Percentiles rank a stretch among this genome's conserved stretches.
These are phyloP conservation scores for Leucophenga montana DNA, from an alignment of 2,888 invertebrate species.

Conservation along the genomic window DNA sequence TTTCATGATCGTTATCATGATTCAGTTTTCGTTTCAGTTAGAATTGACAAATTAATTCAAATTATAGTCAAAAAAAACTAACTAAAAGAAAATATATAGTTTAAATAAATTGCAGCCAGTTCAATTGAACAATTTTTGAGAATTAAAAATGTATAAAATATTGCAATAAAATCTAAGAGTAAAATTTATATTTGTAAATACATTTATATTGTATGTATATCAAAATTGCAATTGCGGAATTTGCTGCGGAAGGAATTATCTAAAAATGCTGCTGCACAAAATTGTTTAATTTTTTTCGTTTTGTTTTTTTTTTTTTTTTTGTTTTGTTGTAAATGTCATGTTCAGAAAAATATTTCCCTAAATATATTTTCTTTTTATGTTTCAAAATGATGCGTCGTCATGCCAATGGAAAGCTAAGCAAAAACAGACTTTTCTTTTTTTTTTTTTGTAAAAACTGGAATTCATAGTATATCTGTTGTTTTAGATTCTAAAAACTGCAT, in stretches of 20 bases:
- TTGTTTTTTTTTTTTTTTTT: slow-evolving; percentile 32
- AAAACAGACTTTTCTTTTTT: neutral
- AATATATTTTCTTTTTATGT: slow-evolving; percentile 26
- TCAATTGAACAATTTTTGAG: no score
- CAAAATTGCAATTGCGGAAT: no score
- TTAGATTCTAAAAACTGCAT: slow-evolving; percentile 7
- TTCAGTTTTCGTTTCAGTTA: neutral
- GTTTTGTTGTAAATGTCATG: slow-evolving; percentile 31
- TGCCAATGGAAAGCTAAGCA: neutral
- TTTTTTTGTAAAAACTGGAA: neutral
- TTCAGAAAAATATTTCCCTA: slow-evolving; percentile 6
- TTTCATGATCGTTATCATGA: slow-evolving; percentile 7
- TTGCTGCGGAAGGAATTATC: slow-evolving; percentile 17
- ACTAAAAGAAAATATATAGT: neutral
- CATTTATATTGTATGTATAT: no score
- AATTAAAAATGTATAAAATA: no score
- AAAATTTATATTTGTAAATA: no score
- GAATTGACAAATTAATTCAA: neutral
- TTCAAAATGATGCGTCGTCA: neutral
- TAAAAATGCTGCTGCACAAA: slow-evolving; percentile 33
- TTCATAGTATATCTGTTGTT: neutral
- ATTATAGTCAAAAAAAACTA: neutral
- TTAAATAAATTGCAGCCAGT: no score
- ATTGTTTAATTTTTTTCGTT: no score
- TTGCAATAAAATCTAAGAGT: no score